phyloP scores from a whole-genome alignment of 2,113 vertebrate genomes.

The Corythoichthys intestinalis region DNA sequence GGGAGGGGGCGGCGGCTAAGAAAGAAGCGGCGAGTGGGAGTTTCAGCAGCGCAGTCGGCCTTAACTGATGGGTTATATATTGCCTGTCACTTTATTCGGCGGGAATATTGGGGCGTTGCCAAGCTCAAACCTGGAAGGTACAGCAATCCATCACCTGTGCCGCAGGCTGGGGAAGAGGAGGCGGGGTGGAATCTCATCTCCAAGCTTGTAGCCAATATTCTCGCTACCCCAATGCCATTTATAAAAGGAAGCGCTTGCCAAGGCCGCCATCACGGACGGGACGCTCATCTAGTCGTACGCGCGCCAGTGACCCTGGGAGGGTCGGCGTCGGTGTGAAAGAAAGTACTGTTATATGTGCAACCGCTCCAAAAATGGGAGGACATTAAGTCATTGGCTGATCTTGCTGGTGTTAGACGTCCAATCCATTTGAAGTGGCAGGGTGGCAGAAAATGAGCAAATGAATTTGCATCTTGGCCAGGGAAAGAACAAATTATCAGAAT shows the following conservation, averaged over 20 bases:
- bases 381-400: not conserved
- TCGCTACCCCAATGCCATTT: conserved; percentile 46
- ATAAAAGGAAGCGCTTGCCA: conserved; percentile 56
- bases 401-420: too few relatives aligned
- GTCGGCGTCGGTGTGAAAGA: conserved; percentile 27
- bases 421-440: too few relatives aligned
- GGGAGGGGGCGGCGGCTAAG: conserved; percentile 4
- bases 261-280: conserved; percentile 57
- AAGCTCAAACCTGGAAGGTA: conserved; percentile 71
- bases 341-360: not conserved
- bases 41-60: conserved; percentile 61
- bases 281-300: conserved; percentile 53
- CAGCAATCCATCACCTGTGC: conserved; percentile 72
- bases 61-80: conserved; percentile 76
- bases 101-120: conserved; percentile 74
- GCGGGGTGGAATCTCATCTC: conserved; percentile 70
- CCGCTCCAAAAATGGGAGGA: not conserved
- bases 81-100: conserved; percentile 74
- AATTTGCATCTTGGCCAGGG: too few relatives aligned
- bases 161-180: conserved; percentile 12
- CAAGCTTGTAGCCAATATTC: conserved; percentile 66
- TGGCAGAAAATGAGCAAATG: too few relatives aligned
- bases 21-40: conserved; percentile 18
- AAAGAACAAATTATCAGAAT: too few relatives aligned
- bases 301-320: conserved; percentile 26